Conservation (phyloP, 2,888 invertebrate genomes). For the Rhingia rostrata region DNA sequence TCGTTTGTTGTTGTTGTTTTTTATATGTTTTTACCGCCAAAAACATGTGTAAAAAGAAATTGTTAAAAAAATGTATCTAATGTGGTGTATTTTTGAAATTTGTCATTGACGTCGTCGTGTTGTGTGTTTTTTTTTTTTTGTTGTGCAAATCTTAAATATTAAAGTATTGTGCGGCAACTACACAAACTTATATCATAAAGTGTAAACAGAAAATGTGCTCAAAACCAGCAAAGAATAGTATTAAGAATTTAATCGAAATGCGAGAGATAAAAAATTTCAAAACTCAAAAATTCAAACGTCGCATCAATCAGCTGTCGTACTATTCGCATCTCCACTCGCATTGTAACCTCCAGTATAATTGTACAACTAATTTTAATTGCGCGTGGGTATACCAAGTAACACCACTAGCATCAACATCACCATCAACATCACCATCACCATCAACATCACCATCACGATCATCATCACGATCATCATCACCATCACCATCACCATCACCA, state of each 20-base stretch:
- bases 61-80: neutral
- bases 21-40: constrained; percentile 35
- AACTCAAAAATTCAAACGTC: constrained; percentile 62
- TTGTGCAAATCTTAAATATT: neutral
- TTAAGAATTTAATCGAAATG: constrained; percentile 47
- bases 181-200: neutral
- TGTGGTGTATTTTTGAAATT: constrained; percentile 6
- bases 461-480: neutral
- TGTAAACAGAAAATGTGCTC: constrained; percentile 17
- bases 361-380: constrained; percentile 51
- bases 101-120: neutral
- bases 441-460: too few species aligned
- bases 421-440: neutral
- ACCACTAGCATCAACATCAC: constrained; percentile 2
- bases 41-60: constrained; percentile 8
- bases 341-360: constrained; percentile 35
- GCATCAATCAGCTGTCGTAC: constrained; percentile 22
- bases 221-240: constrained; percentile 14
- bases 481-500: neutral
- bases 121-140: neutral
- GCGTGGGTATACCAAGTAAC: constrained; percentile 49
- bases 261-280: constrained; percentile 59
- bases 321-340: constrained; percentile 22
- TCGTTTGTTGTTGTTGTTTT: too few species aligned
- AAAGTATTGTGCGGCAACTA: too few species aligned